Evolutionary conservation across 2,113 vertebrate genomes (phyloP).

Genomic region (Eubucco bourcierii): DNA sequence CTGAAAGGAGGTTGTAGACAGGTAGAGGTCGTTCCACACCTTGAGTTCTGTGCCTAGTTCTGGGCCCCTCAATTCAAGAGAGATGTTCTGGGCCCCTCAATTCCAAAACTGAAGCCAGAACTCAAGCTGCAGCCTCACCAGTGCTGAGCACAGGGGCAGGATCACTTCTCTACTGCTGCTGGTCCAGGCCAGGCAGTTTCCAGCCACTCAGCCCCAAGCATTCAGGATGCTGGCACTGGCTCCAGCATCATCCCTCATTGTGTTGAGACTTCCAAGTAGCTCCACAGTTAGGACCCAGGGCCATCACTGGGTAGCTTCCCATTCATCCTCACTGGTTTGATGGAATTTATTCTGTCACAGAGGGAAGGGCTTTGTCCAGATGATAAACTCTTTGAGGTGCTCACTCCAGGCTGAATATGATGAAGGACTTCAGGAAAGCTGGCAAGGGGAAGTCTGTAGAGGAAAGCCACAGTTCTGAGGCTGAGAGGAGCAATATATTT

Average conservation of each 20-base stretch:
- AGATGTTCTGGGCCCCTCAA: no score
- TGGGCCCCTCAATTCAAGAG: no score
- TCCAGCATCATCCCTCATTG: accelerated
- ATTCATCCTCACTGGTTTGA: neutral
- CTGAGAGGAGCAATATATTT: neutral
- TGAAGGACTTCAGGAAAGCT: neutral
- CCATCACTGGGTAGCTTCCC: accelerated
- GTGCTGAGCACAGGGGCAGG: no score
- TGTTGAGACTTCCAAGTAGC: neutral
- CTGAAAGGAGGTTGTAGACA: no score
- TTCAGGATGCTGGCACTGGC: neutral
- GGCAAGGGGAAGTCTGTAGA: neutral
- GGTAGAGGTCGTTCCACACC: no score
- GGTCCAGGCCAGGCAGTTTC: no score
- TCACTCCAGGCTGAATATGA: neutral
- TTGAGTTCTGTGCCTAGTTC: no score
- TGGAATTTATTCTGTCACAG: neutral
- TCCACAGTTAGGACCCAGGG: neutral
- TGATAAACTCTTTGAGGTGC: neutral
- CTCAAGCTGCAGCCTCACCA: no score
- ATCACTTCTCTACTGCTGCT: no score
- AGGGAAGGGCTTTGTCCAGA: neutral
- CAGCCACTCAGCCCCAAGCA: no score
- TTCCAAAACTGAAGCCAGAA: no score
- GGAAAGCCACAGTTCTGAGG: neutral